phyloP scores from a whole-genome alignment of 1,140 invertebrate species.

The Homalodisca vitripennis region DNA sequence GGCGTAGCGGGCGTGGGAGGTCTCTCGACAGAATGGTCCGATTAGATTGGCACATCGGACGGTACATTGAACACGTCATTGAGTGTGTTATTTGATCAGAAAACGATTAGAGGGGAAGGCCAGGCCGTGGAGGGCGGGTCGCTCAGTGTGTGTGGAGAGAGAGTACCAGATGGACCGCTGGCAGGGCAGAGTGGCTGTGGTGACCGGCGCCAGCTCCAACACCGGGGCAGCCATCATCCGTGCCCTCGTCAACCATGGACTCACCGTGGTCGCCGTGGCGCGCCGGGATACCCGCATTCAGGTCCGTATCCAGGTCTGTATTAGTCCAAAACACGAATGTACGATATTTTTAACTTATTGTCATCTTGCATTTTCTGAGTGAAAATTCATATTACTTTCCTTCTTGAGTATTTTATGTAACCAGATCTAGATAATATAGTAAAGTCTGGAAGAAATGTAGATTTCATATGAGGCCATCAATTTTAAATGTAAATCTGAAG shows the following conservation, averaged over 20 bases:
- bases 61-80: slow-evolving; percentile 22
- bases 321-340: too few species aligned
- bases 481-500: too few species aligned
- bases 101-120: not conserved
- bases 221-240: slow-evolving; percentile 56
- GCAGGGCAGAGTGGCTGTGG: slow-evolving; percentile 58
- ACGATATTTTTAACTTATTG: too few species aligned
- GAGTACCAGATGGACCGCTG: slow-evolving; percentile 52
- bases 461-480: too few species aligned
- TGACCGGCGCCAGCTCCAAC: slow-evolving; percentile 62
- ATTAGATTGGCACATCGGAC: slow-evolving; percentile 1
- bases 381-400: too few species aligned
- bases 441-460: too few species aligned
- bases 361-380: too few species aligned
- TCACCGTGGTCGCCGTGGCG: slow-evolving; percentile 61
- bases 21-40: not conserved
- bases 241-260: slow-evolving; percentile 52
- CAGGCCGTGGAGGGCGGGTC: not conserved
- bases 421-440: too few species aligned
- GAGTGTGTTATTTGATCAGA: slow-evolving; percentile 22
- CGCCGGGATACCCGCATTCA: slow-evolving; percentile 53
- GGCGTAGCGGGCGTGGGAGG: not conserved
- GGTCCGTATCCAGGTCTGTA: slow-evolving; percentile 41
- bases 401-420: too few species aligned
- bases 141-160: not conserved